Percentiles rank a stretch among this genome's conserved stretches.
Evolutionary conservation across 2,113 vertebrate genomes (phyloP).

Genomic region (Microtus ochrogaster): DNA sequence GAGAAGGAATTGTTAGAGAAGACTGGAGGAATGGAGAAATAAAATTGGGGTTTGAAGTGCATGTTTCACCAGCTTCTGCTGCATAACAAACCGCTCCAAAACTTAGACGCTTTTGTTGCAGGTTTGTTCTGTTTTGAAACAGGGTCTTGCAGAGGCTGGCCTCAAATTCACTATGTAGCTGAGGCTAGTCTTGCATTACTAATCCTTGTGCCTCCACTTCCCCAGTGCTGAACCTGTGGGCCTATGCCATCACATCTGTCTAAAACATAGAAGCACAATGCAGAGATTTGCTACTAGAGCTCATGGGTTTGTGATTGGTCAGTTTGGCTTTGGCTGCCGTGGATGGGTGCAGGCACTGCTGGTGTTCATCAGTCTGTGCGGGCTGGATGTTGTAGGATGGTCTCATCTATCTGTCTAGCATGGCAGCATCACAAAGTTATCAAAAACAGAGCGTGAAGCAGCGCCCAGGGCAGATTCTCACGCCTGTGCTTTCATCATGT

Average conservation of each 20-base stretch:
- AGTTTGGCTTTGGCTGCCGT: neutral
- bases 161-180: neutral
- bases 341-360: neutral
- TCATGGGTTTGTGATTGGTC: neutral
- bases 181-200: neutral
- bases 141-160: neutral
- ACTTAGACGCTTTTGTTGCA: neutral
- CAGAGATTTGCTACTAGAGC: neutral
- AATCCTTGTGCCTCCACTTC: neutral
- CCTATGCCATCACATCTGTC: neutral
- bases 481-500: neutral
- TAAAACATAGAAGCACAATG: neutral
- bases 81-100: neutral
- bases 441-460: neutral
- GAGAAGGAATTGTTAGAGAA: neutral
- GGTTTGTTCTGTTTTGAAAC: neutral
- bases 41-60: neutral
- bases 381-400: neutral
- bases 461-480: neutral
- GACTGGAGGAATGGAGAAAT: neutral
- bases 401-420: neutral
- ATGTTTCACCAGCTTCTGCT: constrained; percentile 12
- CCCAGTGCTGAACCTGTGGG: neutral
- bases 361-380: neutral
- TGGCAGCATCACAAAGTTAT: neutral